Base-by-base conservation (phyloP, 2,888 invertebrate genomes). In the Ceratothoa steindachneri region DNA sequence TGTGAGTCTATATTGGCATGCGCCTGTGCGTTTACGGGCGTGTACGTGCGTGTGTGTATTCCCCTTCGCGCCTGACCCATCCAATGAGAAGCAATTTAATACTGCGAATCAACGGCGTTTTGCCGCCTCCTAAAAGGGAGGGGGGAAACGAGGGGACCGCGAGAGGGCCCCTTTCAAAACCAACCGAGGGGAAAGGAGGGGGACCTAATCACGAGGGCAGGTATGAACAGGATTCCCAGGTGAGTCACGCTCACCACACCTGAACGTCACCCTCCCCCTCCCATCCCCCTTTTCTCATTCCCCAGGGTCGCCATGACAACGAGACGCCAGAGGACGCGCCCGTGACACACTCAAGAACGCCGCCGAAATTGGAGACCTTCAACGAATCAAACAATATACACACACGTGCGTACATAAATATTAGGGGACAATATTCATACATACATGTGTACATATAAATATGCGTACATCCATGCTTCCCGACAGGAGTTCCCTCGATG, bases 161-260 rank as follows among this genome's bases (percentile, higher is more conserved):
- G 41, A 15, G 15, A 41, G 41, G 41, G 41, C 5, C 7, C 5
- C 60, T 22, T 60, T 60, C 22, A 60, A 60, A 24, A 60, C 24
- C 60, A 60, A 3, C 52, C 60, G 27, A 60, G 24, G 60, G 60
- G 60, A 24, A 60, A 60, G 24, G 60, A 24, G 24, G 60, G 60
- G 60, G 27, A 60, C 22, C 60, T 60, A 60, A 60, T 60, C 60
- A 60, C n/a, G 60, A 60, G 60, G 60, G 24, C 60, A 60, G 60
- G 60, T 60, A 60, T 60, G 60, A 60, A 24, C n/a, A 60, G 60
- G 60, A 60, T 60, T 60, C 60, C 60, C 60, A 60, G 60, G 60
- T 60, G 60, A 60, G 60, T 60, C 60, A 60, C 60, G 60, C 60
- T 60, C 24, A n/a, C 12, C 2, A 60, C 60, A 60, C 60, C 60